A percentile compares a stretch with the other conserved stretches of the same genome.
Evolutionary conservation across 2,797 vertebrate genomes (phyloP).

Genomic region (Uromys caudimaculatus): DNA sequence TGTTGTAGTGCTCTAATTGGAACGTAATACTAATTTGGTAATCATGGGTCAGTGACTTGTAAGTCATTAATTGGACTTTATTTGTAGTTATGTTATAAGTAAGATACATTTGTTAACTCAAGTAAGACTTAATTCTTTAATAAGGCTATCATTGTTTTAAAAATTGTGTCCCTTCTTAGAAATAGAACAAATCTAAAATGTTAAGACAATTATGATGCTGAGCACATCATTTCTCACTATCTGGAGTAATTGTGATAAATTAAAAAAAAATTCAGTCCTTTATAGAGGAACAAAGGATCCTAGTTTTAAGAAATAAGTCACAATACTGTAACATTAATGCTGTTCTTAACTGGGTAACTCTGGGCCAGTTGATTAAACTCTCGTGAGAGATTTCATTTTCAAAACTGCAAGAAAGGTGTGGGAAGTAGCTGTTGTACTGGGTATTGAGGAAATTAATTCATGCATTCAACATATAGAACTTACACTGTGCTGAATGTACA

Average conservation of each 20-base stretch:
- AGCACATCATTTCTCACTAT: constrained; percentile 36
- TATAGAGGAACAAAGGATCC: background rate
- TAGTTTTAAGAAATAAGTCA: background rate
- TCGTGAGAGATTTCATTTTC: constrained; percentile 27
- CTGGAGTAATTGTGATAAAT: background rate
- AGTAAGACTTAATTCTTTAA: constrained; percentile 47
- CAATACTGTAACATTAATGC: background rate
- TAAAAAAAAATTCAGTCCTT: constrained; percentile 44
- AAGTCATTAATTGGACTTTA: constrained; percentile 57
- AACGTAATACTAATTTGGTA: constrained; percentile 19
- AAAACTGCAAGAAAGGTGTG: background rate
- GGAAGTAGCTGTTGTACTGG: background rate
- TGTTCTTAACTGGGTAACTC: background rate
- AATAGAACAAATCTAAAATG: constrained; percentile 42
- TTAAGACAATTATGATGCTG: background rate
- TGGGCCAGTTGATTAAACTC: background rate
- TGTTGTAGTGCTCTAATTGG: background rate
- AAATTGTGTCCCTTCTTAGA: constrained; percentile 27
- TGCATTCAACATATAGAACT: background rate
- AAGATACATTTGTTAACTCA: constrained; percentile 45
- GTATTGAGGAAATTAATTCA: background rate
- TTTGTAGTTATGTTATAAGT: constrained; percentile 55
- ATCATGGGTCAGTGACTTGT: constrained; percentile 12
- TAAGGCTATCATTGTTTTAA: constrained; percentile 31
- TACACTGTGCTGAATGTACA: fast-evolving